A percentile compares a stretch with the other conserved stretches of the same genome.
These are phyloP conservation scores for Solenodon paradoxus DNA, from an alignment of 2,113 vertebrate genomes.

Conservation along the genomic window DNA sequence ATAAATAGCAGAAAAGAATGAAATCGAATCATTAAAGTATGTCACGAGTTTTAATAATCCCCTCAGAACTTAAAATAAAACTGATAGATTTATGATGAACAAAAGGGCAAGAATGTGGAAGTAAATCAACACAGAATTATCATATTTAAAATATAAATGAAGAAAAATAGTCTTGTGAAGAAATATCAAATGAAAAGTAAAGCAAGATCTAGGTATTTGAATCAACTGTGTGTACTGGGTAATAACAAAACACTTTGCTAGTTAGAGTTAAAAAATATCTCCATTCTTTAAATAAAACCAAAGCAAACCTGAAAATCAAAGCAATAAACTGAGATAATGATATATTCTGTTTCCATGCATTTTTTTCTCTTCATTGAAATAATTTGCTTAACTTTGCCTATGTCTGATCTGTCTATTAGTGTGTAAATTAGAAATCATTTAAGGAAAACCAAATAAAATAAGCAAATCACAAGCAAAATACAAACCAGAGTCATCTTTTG, in stretches of 20 bases:
- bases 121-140: not conserved
- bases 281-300: not conserved
- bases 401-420: not conserved
- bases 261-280: not conserved
- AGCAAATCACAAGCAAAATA: not conserved
- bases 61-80: not conserved
- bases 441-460: not conserved
- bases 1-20: not conserved
- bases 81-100: not conserved
- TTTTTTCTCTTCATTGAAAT: not conserved
- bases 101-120: not conserved
- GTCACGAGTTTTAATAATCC: not conserved
- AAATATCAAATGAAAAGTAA: conserved; percentile 24
- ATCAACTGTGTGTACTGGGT: not conserved
- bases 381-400: not conserved
- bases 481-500: not conserved
- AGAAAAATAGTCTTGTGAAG: not conserved
- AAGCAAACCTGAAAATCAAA: not conserved
- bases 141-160: not conserved
- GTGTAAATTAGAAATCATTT: not conserved
- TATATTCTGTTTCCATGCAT: not conserved
- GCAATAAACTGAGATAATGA: not conserved
- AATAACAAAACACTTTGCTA: not conserved
- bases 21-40: not conserved
- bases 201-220: not conserved